Percentiles rank a stretch among this genome's conserved stretches.
These are phyloP conservation scores for Syngnathus floridae DNA, from an alignment of 2,113 vertebrate genomes.

Conservation along the genomic window DNA sequence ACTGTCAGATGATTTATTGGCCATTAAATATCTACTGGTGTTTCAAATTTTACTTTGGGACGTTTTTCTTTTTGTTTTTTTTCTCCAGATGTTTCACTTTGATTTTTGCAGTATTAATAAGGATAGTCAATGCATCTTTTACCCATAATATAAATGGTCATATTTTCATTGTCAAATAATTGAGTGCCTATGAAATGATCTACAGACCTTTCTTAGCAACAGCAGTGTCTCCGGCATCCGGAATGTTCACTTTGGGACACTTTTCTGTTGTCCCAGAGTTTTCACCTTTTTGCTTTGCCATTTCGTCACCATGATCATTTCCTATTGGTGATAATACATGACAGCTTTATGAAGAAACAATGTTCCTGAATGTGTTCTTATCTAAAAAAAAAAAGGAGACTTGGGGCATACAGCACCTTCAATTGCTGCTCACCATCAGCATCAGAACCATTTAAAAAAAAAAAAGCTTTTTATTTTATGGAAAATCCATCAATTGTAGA, in stretches of 20 bases:
- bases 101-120: background rate
- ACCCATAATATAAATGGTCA: background rate
- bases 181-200: background rate
- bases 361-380: background rate
- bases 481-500: background rate
- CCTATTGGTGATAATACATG: background rate
- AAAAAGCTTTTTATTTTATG: background rate
- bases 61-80: background rate
- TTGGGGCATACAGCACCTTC: background rate
- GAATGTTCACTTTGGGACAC: constrained; percentile 1
- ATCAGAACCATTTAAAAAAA: background rate
- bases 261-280: background rate
- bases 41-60: background rate
- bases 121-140: background rate
- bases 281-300: background rate
- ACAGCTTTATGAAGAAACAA: background rate
- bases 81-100: background rate
- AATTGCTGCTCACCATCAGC: background rate
- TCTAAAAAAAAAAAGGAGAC: background rate
- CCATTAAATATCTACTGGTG: too few relatives aligned
- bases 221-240: background rate
- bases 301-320: background rate
- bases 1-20: too few relatives aligned
- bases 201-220: background rate
- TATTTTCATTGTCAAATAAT: background rate